Conservation (phyloP, 2,888 invertebrate species). For the Drosophila gaucha region DNA sequence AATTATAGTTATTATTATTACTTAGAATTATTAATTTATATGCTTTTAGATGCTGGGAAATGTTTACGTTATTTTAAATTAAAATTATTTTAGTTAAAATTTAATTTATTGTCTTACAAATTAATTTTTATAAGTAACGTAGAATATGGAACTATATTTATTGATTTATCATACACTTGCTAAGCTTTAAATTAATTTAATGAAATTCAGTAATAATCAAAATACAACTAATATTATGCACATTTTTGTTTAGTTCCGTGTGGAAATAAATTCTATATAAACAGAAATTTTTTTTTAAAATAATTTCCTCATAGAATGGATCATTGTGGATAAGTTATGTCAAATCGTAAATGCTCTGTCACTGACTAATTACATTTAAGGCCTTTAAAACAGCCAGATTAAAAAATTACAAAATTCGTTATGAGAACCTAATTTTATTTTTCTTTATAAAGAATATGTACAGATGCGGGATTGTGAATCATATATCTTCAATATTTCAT, state of each 20-base stretch:
- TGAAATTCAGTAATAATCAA: too few relatives aligned
- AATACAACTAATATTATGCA: neutral
- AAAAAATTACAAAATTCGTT: neutral
- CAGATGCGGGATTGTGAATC: constrained; percentile 10
- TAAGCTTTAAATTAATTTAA: too few relatives aligned
- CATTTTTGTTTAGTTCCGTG: neutral
- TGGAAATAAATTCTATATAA: neutral
- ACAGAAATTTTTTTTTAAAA: neutral
- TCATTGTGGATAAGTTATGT: neutral
- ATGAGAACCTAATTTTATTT: neutral
- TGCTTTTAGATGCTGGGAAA: too few relatives aligned
- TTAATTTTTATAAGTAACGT: too few relatives aligned
- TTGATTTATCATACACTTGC: too few relatives aligned
- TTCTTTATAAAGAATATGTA: neutral
- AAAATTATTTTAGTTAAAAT: too few relatives aligned
- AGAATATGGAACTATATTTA: too few relatives aligned
- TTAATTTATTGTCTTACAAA: too few relatives aligned
- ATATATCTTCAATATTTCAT: constrained; percentile 29
- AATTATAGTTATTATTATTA: too few relatives aligned
- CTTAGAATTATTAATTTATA: too few relatives aligned
- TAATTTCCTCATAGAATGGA: neutral
- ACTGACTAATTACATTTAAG: neutral
- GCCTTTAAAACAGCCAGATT: neutral
- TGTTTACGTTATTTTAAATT: too few relatives aligned
- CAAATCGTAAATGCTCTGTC: constrained; percentile 2